These are phyloP conservation scores for Borostomias antarcticus DNA, from an alignment of 2,797 vertebrate species.

Conservation along the genomic window DNA sequence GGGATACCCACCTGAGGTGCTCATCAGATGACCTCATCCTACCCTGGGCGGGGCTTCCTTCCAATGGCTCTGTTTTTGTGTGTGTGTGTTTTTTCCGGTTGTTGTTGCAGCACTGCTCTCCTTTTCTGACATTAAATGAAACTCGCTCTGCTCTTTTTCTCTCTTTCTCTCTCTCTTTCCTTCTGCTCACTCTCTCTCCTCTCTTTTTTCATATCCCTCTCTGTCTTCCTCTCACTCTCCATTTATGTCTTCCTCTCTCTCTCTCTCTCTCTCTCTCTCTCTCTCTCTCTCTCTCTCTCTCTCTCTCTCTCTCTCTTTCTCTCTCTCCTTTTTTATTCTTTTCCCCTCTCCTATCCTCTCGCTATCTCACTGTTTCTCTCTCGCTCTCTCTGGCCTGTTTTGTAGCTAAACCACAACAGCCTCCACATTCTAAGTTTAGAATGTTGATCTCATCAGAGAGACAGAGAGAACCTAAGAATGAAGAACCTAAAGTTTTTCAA, in stretches of 20 bases:
- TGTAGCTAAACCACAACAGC: slow-evolving; percentile 27
- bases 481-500: no score
- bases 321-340: not conserved
- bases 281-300: not conserved
- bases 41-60: not conserved
- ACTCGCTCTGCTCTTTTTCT: not conserved
- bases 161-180: not conserved
- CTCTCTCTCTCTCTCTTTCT: not conserved
- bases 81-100: not conserved
- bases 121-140: no score
- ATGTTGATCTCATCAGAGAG: not conserved
- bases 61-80: not conserved
- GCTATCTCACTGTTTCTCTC: no score
- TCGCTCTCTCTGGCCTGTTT: not conserved
- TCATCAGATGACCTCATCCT: not conserved
- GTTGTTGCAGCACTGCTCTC: not conserved
- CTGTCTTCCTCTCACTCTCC: not conserved
- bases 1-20: not conserved
- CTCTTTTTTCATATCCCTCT: not conserved
- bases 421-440: not conserved
- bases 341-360: not conserved
- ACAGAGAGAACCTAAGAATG: not conserved
- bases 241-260: not conserved
- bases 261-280: not conserved
- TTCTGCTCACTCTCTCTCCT: not conserved